A percentile compares a stretch with the other conserved stretches of the same genome.
These are phyloP conservation scores for Cyclura pinguis DNA, from an alignment of 2,797 vertebrate genomes.

Conservation along the genomic window DNA sequence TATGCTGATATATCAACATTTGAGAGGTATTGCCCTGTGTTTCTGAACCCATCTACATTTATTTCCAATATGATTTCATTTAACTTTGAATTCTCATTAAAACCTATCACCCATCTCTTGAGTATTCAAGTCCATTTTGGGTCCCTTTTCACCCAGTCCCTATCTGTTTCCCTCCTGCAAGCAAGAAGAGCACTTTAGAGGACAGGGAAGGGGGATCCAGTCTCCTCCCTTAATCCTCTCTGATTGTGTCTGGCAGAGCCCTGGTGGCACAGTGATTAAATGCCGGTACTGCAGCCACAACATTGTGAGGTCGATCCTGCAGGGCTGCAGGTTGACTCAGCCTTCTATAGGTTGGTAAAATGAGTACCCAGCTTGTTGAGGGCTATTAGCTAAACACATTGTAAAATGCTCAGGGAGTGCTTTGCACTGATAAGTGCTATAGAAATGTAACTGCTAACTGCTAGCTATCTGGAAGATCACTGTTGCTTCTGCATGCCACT, in stretches of 20 bases:
- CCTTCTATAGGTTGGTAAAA: no score
- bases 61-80: background rate
- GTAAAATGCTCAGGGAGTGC: no score
- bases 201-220: background rate
- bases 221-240: background rate
- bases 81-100: background rate
- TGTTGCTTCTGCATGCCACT: background rate
- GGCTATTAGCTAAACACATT: no score
- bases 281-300: no score
- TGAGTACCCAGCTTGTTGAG: no score
- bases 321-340: no score
- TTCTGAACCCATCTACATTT: conserved; percentile 26
- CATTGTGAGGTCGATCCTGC: no score
- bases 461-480: background rate
- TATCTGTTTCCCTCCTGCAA: background rate
- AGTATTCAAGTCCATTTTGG: background rate
- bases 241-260: background rate
- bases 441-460: no score
- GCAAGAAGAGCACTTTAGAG: background rate
- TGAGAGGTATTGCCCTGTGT: background rate
- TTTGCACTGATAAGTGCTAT: no score
- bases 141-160: background rate
- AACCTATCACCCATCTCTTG: background rate
- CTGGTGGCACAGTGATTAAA: no score
- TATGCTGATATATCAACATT: conserved; percentile 16